A percentile compares a stretch with the other conserved stretches of the same genome.
These are phyloP conservation scores for Leptinotarsa undecemlineata DNA, from an alignment of 1,140 invertebrate species.

Conservation along the genomic window DNA sequence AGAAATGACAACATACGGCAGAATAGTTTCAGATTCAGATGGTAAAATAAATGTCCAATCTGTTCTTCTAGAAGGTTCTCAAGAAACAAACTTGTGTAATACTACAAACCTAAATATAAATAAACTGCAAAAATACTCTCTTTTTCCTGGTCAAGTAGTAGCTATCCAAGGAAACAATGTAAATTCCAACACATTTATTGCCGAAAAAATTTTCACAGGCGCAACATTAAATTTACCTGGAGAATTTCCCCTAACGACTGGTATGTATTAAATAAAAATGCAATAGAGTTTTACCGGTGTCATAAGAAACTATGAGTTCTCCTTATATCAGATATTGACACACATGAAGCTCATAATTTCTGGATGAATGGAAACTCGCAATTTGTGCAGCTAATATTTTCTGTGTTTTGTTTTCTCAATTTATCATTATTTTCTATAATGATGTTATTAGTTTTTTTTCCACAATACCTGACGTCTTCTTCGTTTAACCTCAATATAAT, in stretches of 20 bases:
- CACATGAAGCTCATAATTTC: neutral
- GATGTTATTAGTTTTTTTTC: no score
- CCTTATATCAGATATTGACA: no score
- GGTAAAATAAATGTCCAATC: constrained; percentile 71
- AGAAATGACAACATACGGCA: constrained; percentile 63
- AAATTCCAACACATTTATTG: constrained; percentile 69
- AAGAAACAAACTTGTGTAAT: constrained; percentile 57
- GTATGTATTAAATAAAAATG: constrained; percentile 28
- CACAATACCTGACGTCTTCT: no score
- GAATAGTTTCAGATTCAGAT: constrained; percentile 74
- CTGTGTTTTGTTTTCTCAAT: no score
- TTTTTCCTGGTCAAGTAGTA: constrained; percentile 86
- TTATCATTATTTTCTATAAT: no score
- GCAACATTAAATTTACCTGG: constrained; percentile 45
- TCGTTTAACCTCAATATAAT: no score
- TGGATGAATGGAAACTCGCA: neutral
- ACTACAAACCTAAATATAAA: constrained; percentile 64
- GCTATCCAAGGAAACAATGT: constrained; percentile 73
- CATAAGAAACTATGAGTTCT: no score
- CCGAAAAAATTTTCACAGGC: constrained; percentile 66
- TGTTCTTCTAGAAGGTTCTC: constrained; percentile 71
- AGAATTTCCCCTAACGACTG: constrained; percentile 29
- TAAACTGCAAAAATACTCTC: constrained; percentile 68
- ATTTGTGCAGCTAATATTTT: no score
- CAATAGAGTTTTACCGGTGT: no score